Base-by-base conservation (phyloP, 2,888 invertebrate species). In the Hanleya hanleyi region DNA sequence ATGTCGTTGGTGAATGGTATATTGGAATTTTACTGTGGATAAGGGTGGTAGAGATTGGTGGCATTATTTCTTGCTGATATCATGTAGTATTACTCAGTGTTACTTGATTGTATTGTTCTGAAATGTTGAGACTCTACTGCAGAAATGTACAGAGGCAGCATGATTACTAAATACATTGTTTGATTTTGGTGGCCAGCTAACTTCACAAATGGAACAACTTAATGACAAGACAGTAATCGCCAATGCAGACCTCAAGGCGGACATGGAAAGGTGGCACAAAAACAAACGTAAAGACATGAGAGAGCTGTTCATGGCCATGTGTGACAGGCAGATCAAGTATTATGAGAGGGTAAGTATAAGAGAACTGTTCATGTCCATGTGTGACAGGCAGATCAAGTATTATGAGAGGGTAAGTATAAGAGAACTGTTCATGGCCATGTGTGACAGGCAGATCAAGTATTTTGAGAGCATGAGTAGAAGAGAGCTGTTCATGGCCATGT, bases 161-260 rank as follows among this genome's bases (percentile, higher is more conserved):
- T n/a, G n/a, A n/a, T n/a, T n/a, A n/a, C n/a, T n/a, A n/a, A n/a
- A n/a, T n/a, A n/a, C n/a, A n/a, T n/a, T n/a, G n/a, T n/a, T n/a
- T n/a, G n/a, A n/a, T n/a, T n/a, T n/a, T n/a, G n/a, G 50, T 33
- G 57, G 73, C 9, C 76, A 92, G 92, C 83, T 90, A 62, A 90
- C 89, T 69, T 93, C 93, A 36, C 86, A 87, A 71, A 87, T 88
- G 83, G 90, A 90, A 73, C 78, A 69, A 64, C 79, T 89, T 68
- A 88, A 89, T 86, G 94, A 94, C 88, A 92, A 92, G 81, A 90
- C 94, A 62, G 94, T 94, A 86, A 94, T 94, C 84, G 94, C 94
- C 0, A 94, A 94, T 86, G 94, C 94, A 85, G 93, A 94, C 85
- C 89, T 94, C 36, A 91, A 93, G 67, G 93, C 94, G 51, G 94